phyloP scores from a whole-genome alignment of 2,113 vertebrate genomes.

The Channa maculata region DNA sequence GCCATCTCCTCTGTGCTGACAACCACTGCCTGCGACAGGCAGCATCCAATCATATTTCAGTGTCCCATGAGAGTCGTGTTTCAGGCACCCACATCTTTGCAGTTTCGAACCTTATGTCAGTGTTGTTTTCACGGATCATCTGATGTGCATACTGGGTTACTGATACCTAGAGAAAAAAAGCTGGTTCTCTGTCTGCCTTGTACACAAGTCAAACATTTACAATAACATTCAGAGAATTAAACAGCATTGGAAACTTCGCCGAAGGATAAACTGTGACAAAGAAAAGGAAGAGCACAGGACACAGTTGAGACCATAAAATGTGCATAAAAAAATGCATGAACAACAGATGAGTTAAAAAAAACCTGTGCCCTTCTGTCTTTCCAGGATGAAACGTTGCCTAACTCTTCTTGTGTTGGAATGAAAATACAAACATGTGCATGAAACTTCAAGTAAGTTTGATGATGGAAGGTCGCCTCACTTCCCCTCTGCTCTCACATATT shows the following conservation, averaged over 20 bases:
- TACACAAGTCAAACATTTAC: conserved; percentile 20
- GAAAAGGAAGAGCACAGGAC: neutral
- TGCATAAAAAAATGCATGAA: neutral
- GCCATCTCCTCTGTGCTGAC: conserved; percentile 23
- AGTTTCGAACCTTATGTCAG: conserved; percentile 32
- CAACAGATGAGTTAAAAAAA: conserved; percentile 20
- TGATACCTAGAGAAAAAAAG: conserved; percentile 16
- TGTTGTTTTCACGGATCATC: conserved; percentile 45
- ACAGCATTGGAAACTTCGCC: conserved; percentile 15
- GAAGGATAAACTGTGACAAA: conserved; percentile 27
- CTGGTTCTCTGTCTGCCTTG: neutral
- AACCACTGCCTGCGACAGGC: conserved; percentile 27
- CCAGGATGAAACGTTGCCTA: neutral
- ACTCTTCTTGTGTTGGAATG: neutral
- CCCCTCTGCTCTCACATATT: neutral
- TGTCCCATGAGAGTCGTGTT: conserved; percentile 21
- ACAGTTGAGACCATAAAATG: conserved; percentile 7
- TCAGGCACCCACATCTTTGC: conserved; percentile 30
- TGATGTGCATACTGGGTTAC: conserved; percentile 25
- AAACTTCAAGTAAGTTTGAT: neutral
- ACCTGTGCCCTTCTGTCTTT: neutral
- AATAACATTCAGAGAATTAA: conserved; percentile 11
- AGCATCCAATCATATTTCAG: conserved; percentile 18
- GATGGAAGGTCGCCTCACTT: neutral
- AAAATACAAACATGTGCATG: neutral